A percentile compares a stretch with the other conserved stretches of the same genome.
phyloP scores from a whole-genome alignment of 2,888 invertebrate species.

The Electrophaes corylata region DNA sequence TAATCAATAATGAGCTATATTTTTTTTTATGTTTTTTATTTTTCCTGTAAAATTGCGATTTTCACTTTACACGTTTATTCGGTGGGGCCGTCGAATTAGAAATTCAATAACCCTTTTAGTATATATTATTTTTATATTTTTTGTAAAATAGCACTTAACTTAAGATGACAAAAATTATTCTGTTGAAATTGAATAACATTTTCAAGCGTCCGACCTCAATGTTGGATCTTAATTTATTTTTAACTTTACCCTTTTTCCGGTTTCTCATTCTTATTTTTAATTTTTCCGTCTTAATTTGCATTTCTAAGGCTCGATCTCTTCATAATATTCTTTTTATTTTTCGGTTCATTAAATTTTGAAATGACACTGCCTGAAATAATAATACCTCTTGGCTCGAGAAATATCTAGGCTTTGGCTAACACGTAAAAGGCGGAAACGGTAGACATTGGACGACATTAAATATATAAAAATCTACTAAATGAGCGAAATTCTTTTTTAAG shows the following conservation, averaged over 20 bases:
- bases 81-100: no score
- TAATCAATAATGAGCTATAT: no score
- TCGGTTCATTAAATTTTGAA: constrained; percentile 30
- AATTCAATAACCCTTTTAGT: no score
- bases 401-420: background rate
- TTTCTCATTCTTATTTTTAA: constrained; percentile 29
- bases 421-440: background rate
- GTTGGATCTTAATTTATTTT: constrained; percentile 41
- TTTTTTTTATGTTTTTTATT: no score
- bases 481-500: no score
- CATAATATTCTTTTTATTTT: constrained; percentile 27
- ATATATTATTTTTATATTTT: no score
- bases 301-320: constrained; percentile 31
- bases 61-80: no score
- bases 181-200: constrained; percentile 25
- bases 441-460: background rate
- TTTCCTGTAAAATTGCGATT: no score
- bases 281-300: constrained; percentile 33
- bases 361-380: constrained; percentile 28
- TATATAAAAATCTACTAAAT: background rate
- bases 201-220: constrained; percentile 28
- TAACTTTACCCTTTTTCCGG: constrained; percentile 34
- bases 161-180: background rate
- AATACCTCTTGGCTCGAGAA: background rate
- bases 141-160: background rate